These are phyloP conservation scores for Cacoxenus indagator DNA, from an alignment of 2,888 invertebrate genomes.

Conservation along the genomic window DNA sequence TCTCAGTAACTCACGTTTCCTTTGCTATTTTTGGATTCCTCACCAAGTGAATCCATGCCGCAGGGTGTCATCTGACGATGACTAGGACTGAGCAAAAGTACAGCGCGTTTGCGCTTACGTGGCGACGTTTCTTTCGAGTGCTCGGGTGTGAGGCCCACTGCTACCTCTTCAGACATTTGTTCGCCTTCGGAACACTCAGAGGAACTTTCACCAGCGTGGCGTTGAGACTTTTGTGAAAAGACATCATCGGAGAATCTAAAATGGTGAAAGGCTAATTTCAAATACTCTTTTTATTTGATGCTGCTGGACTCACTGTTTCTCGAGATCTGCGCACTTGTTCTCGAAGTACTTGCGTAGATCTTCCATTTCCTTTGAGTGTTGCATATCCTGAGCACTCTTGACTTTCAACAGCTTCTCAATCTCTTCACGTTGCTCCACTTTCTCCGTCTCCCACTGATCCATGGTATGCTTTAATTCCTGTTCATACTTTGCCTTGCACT, in stretches of 20 bases:
- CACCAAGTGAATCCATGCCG: slow-evolving; percentile 48
- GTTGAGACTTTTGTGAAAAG: slow-evolving; percentile 78
- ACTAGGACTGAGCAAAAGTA: slow-evolving; percentile 67
- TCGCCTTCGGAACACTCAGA: slow-evolving; percentile 69
- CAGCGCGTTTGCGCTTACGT: slow-evolving; percentile 65
- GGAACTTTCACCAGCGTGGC: slow-evolving; percentile 72
- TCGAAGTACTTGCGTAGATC: slow-evolving; percentile 85
- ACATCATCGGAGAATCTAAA: slow-evolving; percentile 78
- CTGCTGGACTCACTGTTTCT: slow-evolving; percentile 77
- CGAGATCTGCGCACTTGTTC: slow-evolving; percentile 83
- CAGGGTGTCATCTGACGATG: slow-evolving; percentile 70
- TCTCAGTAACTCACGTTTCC: slow-evolving; percentile 38
- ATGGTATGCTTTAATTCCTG: slow-evolving; percentile 62
- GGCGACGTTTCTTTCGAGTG: slow-evolving; percentile 60
- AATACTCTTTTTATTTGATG: background rate
- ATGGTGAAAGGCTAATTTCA: background rate
- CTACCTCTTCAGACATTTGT: slow-evolving; percentile 59
- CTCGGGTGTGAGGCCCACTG: slow-evolving; percentile 24
- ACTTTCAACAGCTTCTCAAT: slow-evolving; percentile 73
- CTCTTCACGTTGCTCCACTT: slow-evolving; percentile 73
- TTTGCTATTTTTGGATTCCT: slow-evolving; percentile 41
- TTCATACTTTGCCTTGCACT: slow-evolving; percentile 68
- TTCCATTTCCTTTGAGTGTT: slow-evolving; percentile 84
- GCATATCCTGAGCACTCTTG: slow-evolving; percentile 75
- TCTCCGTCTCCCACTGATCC: slow-evolving; percentile 73